phyloP scores from a whole-genome alignment of 2,888 invertebrate species.

The Andrena praecox region DNA sequence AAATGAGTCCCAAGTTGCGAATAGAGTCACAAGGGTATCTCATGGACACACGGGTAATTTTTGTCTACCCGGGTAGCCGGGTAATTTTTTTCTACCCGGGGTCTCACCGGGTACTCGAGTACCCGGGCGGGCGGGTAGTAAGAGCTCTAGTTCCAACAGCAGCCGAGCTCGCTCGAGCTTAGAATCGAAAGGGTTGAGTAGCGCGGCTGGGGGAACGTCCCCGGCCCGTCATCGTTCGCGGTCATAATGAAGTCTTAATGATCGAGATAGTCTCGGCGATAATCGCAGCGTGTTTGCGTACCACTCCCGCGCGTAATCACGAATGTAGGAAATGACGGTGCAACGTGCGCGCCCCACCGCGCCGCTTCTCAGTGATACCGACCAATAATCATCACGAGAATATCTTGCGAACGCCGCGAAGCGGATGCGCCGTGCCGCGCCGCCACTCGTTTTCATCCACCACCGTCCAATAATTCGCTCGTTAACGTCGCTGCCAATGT shows the following conservation, averaged over 20 bases:
- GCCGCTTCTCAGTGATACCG: slow-evolving; percentile 55
- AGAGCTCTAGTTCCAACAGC: not conserved
- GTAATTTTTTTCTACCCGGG: too few species aligned
- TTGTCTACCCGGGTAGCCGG: too few species aligned
- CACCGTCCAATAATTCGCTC: slow-evolving; percentile 73
- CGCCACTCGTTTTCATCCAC: slow-evolving; percentile 63
- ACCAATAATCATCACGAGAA: slow-evolving; percentile 68
- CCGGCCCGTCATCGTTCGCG: slow-evolving; percentile 8
- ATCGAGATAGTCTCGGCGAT: slow-evolving; percentile 65
- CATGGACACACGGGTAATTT: too few species aligned
- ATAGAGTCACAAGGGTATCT: too few species aligned
- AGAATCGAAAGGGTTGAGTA: not conserved
- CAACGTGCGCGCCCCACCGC: slow-evolving; percentile 54
- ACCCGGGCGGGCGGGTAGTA: too few species aligned
- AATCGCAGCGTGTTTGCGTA: slow-evolving; percentile 61
- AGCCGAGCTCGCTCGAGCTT: not conserved
- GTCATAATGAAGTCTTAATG: slow-evolving; percentile 64
- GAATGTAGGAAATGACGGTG: slow-evolving; percentile 80
- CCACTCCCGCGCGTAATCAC: slow-evolving; percentile 67
- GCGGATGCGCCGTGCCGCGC: slow-evolving; percentile 13
- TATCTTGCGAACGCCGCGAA: slow-evolving; percentile 50
- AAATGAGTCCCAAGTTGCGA: too few species aligned
- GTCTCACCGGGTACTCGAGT: too few species aligned
- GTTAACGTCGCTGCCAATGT: slow-evolving; percentile 72
- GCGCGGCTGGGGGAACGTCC: slow-evolving; percentile 2